Base-by-base conservation (phyloP, 2,113 vertebrate genomes). In the Anoura caudifer region DNA sequence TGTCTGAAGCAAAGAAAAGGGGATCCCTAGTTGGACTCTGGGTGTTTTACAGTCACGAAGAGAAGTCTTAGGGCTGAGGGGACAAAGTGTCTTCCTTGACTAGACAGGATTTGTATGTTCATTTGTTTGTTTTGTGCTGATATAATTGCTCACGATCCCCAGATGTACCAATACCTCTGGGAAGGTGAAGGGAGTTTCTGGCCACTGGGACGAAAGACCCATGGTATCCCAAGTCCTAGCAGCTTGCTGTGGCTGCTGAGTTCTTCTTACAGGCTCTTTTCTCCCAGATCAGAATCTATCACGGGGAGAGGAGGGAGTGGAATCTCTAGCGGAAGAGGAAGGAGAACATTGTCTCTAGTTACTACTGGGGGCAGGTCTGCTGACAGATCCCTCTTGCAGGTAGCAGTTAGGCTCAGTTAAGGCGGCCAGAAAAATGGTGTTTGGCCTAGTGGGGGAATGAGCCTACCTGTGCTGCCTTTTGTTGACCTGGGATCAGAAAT, bases 21-120 rank as follows among this genome's bases (percentile, higher is more conserved):
- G 8, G 5, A 38, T 45, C 56, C 13, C 33, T 26, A 22, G 41
- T 5, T 16, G 17, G 41, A 8, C 19, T 41, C 41, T 77, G 28
- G 5, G 59, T 43, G 0, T 45, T 41, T 16, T 22, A 69, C 0
- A 45, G 0, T 69, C 3, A 38, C 17, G 11, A 11, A 83, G 0
- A 31, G 26, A 13, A 16, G 1, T n/a, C 31, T 33, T 26, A 63
- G 7, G 36, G 15, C 24, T 28, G 17, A 72, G 33, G 6, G 20
- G 28, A 72, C 28, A 77, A 63, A 79, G 54, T 41, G 6, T 0
- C 4, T 87, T 56, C 15, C 31, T 4, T 65, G 20, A 28, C 10
- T 54, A 14, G 33, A 65, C 38, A 67, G 22, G 38, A 5, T 73
- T 43, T 73, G 22, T 43, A 41, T 72, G 65, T 22, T 69, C 28